Evolutionary conservation across 2,888 invertebrate genomes (phyloP), one percentile per base, ranked within the genome.

Genomic region (Oscheius sp.): DNA sequence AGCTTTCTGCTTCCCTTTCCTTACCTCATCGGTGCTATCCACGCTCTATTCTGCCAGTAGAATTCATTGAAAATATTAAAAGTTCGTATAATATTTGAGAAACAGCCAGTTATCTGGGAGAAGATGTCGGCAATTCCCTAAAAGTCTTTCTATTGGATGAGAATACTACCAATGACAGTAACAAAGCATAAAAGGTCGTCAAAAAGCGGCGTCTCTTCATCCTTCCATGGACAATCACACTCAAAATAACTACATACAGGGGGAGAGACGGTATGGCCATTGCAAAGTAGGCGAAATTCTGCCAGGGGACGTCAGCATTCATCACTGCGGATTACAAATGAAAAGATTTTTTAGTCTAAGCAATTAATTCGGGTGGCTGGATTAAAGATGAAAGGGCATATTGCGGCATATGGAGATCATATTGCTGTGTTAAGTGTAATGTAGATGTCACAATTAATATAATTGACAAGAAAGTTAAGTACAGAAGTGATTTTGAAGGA

Each of bases 41-140:
- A 54, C 17, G 30, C 9, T 32, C 54, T n/a, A 33, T 54, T 54
- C 14, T 3, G 17, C 54, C 54, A 54, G 36, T 54, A 54, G 32
- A 54, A 54, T 20, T 9, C 5, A 17, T 54, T 54, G 8, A 20
- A 32, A 33, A 54, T 33, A 33, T 54, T 54, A n/a, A n/a, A 17
- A 17, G 33, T 54, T 54, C 54, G 32, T 20, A 54, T 33, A 20
- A 54, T 54, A 33, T 33, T 54, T 2, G 54, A n/a, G 33, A 54
- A 54, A 17, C 20, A 32, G 14, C 54, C 54, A 14, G 54, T 54
- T 2, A 1, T 24, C 2, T 54, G 54, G 5, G 54, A 32, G 17
- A 54, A 54, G n/a, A 54, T 9, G 22, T 54, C 54, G 14, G 54
- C 54, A 4, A 54, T n/a, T 33, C 54, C 54, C 54, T 51, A 9